A percentile compares a stretch with the other conserved stretches of the same genome.
These are phyloP conservation scores for Lepus europaeus DNA, from an alignment of 2,113 vertebrate species.

Conservation along the genomic window DNA sequence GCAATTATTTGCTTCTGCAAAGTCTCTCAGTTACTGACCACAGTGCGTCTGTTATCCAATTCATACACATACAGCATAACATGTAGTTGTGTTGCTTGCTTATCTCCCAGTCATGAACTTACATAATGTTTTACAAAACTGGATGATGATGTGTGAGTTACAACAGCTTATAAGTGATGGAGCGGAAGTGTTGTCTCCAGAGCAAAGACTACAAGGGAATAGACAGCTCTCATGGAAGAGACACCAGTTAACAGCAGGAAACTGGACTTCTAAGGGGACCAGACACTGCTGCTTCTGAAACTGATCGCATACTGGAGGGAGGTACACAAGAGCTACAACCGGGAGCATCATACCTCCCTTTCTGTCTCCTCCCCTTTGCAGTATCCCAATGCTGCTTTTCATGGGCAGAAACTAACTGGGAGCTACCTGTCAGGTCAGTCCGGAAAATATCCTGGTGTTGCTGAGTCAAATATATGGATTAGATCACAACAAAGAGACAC, in stretches of 20 bases:
- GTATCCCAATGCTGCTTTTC: neutral
- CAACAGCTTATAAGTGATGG: neutral
- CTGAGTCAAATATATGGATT: neutral
- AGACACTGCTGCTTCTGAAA: neutral
- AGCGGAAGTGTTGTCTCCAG: neutral
- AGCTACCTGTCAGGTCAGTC: neutral
- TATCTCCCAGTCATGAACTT: slow-evolving; percentile 18
- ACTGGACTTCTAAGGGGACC: neutral
- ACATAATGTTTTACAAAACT: slow-evolving; percentile 7
- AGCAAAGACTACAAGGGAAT: neutral
- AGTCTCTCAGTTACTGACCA: neutral
- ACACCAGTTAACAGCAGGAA: neutral
- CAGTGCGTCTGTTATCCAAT: neutral
- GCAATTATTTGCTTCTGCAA: neutral
- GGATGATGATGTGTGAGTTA: neutral
- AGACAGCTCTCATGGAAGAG: neutral
- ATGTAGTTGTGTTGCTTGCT: neutral
- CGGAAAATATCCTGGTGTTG: neutral
- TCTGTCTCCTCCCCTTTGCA: neutral
- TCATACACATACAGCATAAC: neutral
- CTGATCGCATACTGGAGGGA: neutral
- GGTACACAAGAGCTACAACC: neutral
- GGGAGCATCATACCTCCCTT: neutral
- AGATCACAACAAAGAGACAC: neutral
- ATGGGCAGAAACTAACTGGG: neutral